Percentiles rank a stretch among this genome's conserved stretches.
Conservation (phyloP, 2,797 vertebrate genomes). For the Anabacerthia variegaticeps region DNA sequence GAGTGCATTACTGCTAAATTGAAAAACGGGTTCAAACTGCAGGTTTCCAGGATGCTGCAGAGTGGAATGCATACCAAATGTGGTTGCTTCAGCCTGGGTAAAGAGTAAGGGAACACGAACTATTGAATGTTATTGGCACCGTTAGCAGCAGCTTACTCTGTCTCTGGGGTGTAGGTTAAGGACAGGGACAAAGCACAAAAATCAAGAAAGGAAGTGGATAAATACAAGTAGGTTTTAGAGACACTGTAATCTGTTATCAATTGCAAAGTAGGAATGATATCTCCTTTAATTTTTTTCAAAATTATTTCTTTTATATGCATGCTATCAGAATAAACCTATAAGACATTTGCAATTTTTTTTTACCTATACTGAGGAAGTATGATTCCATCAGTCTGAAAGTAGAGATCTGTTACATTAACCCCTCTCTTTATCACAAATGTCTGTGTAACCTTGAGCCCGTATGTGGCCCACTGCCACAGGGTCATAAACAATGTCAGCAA, state of each 20-base stretch:
- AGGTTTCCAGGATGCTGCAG: background rate
- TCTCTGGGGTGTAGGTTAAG: background rate
- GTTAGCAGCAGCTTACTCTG: background rate
- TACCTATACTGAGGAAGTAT: background rate
- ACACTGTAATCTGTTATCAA: background rate
- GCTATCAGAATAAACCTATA: background rate
- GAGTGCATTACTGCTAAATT: constrained; percentile 29
- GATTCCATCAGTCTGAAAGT: background rate
- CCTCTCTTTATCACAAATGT: background rate
- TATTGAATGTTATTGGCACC: background rate
- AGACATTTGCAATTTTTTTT: background rate
- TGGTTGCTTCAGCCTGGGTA: background rate
- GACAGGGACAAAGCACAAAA: background rate
- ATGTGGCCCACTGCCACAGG: background rate
- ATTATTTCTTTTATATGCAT: background rate
- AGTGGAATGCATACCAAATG: background rate
- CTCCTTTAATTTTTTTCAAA: background rate
- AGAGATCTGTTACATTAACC: background rate
- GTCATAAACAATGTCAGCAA: background rate
- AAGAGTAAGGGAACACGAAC: background rate
- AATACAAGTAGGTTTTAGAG: background rate
- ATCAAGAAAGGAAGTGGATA: background rate
- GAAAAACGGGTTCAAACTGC: constrained; percentile 7
- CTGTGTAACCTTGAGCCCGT: background rate
- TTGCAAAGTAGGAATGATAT: background rate